Evolutionary conservation across 2,888 invertebrate species (phyloP).

Genomic region (Scaptomyza cyrtandrae): DNA sequence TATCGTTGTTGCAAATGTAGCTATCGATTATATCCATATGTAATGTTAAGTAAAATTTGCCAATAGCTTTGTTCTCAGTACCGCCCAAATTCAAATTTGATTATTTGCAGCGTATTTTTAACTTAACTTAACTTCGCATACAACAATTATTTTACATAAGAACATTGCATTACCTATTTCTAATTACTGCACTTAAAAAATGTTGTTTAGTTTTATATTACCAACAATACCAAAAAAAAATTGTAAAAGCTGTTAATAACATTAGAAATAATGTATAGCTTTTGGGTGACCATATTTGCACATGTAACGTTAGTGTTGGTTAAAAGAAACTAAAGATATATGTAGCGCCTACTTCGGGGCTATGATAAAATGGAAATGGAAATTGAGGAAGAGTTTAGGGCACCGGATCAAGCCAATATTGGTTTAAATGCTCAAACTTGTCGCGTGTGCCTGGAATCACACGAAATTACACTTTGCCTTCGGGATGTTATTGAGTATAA

Average conservation of each 20-base stretch:
- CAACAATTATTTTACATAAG: not conserved
- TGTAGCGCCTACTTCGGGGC: constrained; percentile 1
- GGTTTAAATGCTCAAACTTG: constrained; percentile 55
- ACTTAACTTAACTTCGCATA: not conserved
- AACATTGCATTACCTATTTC: too few relatives aligned
- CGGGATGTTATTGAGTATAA: constrained; percentile 75
- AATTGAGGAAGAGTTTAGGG: constrained; percentile 4
- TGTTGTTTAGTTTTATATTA: not conserved
- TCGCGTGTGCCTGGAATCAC: constrained; percentile 74
- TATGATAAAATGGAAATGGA: constrained; percentile 39
- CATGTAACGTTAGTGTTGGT: not conserved
- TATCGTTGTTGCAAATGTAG: not conserved
- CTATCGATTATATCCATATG: not conserved
- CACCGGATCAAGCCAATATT: not conserved
- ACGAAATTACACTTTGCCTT: constrained; percentile 67
- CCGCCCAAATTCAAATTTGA: not conserved
- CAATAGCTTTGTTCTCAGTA: not conserved
- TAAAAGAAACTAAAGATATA: constrained; percentile 1
- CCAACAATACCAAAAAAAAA: too few relatives aligned
- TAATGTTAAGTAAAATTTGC: not conserved
- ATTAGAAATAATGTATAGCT: not conserved
- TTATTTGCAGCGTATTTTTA: not conserved
- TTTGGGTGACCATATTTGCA: constrained; percentile 5
- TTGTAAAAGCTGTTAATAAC: not conserved
- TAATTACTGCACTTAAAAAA: not conserved